Percentiles rank a stretch among this genome's conserved stretches.
Conservation (phyloP, 2,888 invertebrate genomes). For the Synergus japonicus region DNA sequence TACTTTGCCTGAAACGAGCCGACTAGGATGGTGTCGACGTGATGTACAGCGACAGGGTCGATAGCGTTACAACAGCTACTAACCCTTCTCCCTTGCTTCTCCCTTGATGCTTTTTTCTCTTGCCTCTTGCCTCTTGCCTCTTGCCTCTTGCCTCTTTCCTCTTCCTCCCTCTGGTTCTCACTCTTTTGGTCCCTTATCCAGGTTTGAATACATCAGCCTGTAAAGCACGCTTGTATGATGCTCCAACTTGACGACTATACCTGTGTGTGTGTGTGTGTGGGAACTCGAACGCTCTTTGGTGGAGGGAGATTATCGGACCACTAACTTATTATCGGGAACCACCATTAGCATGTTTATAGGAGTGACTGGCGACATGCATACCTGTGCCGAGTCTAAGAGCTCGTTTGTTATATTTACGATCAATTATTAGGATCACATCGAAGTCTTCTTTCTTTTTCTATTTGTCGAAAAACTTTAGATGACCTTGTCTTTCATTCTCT, state of each 20-base stretch:
- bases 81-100: slow-evolving; percentile 68
- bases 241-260: not conserved
- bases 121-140: slow-evolving; percentile 41
- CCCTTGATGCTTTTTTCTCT: slow-evolving; percentile 21
- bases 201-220: slow-evolving; percentile 64
- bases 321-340: slow-evolving; percentile 70
- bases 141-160: slow-evolving; percentile 41
- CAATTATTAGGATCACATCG: slow-evolving; percentile 60
- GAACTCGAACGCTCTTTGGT: slow-evolving; percentile 12
- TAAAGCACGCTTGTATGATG: slow-evolving; percentile 61
- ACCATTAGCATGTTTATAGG: slow-evolving; percentile 72
- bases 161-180: slow-evolving; percentile 36
- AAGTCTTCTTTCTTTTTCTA: not conserved
- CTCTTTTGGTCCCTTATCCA: slow-evolving; percentile 39
- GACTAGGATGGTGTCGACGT: slow-evolving; percentile 77
- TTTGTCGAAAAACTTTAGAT: not conserved
- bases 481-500: not conserved
- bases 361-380: slow-evolving; percentile 63
- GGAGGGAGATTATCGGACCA: slow-evolving; percentile 57
- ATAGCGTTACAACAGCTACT: slow-evolving; percentile 78
- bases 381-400: slow-evolving; percentile 45
- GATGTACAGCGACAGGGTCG: slow-evolving; percentile 78
- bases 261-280: slow-evolving; percentile 1
- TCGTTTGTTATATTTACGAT: slow-evolving; percentile 65
- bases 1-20: slow-evolving; percentile 70